These are phyloP conservation scores for Drosophila bifasciata DNA, from an alignment of 1,140 invertebrate genomes.

Conservation along the genomic window DNA sequence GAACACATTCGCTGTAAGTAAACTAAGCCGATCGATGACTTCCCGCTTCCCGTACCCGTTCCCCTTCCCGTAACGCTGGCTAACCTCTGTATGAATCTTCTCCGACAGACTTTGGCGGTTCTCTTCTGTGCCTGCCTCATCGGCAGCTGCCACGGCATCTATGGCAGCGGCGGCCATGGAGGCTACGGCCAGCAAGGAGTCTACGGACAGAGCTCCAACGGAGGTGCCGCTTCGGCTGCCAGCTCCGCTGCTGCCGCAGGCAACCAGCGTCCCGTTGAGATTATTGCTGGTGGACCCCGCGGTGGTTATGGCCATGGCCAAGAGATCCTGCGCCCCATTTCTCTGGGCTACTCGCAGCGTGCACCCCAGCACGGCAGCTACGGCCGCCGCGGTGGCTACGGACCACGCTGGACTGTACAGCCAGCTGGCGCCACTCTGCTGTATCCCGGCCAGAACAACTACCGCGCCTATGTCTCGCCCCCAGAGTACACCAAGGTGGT, in stretches of 20 bases:
- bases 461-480: slow-evolving; percentile 58
- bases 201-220: slow-evolving; percentile 36
- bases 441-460: slow-evolving; percentile 71
- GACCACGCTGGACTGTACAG: slow-evolving; percentile 65
- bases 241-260: slow-evolving; percentile 49
- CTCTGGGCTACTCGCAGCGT: slow-evolving; percentile 26
- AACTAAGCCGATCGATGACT: slow-evolving; percentile 9
- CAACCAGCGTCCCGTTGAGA: slow-evolving; percentile 56
- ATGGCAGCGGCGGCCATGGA: slow-evolving; percentile 10
- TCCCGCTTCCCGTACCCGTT: slow-evolving; percentile 35
- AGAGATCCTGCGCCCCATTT: slow-evolving; percentile 34
- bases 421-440: slow-evolving; percentile 70
- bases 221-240: slow-evolving; percentile 44
- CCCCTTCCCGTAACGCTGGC: slow-evolving; percentile 16
- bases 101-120: slow-evolving; percentile 54
- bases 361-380: slow-evolving; percentile 24
- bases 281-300: slow-evolving; percentile 55
- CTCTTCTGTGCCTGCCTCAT: slow-evolving; percentile 63
- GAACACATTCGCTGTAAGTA: slow-evolving; percentile 78
- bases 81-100: neutral
- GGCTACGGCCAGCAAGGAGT: slow-evolving; percentile 11
- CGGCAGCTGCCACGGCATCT: slow-evolving; percentile 50
- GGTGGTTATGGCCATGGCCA: slow-evolving; percentile 23
- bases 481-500: slow-evolving; percentile 72
- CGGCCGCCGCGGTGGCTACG: slow-evolving; percentile 34